Evolutionary conservation across 2,888 invertebrate species (phyloP).

Genomic region (Rhaphigaster nebulosa): DNA sequence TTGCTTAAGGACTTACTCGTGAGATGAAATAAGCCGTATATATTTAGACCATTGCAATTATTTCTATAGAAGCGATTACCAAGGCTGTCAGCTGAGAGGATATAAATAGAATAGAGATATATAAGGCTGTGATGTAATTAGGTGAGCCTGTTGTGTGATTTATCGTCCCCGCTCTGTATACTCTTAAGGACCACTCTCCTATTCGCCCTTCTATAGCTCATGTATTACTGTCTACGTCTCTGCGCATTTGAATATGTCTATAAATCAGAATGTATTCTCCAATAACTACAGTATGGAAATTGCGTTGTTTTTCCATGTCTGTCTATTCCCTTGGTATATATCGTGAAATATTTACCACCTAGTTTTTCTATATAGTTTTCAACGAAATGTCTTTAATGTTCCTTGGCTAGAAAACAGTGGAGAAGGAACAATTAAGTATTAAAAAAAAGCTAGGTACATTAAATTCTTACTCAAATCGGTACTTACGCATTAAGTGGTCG

Average conservation of each 20-base stretch:
- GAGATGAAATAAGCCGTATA: not conserved
- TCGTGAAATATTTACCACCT: not conserved
- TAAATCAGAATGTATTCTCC: not conserved
- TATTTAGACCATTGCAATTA: slow-evolving; percentile 9
- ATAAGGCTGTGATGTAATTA: slow-evolving; percentile 16
- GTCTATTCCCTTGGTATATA: not conserved
- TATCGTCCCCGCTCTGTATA: not conserved
- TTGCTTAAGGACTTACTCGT: not conserved
- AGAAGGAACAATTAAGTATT: no score
- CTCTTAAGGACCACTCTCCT: not conserved
- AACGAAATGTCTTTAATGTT: not conserved
- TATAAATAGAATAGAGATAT: slow-evolving; percentile 28
- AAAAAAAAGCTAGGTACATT: no score
- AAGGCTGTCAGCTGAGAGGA: not conserved
- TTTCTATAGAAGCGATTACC: not conserved
- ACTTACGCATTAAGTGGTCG: no score
- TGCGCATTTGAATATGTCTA: not conserved
- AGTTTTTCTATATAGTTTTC: not conserved
- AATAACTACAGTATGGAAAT: not conserved
- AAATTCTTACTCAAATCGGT: no score
- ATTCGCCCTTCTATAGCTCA: not conserved
- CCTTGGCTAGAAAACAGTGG: no score
- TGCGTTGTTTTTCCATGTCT: not conserved
- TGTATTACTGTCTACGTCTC: not conserved
- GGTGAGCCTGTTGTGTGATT: not conserved